Evolutionary conservation across 2,113 vertebrate genomes (phyloP).

Genomic region (Myiagra hebetior): DNA sequence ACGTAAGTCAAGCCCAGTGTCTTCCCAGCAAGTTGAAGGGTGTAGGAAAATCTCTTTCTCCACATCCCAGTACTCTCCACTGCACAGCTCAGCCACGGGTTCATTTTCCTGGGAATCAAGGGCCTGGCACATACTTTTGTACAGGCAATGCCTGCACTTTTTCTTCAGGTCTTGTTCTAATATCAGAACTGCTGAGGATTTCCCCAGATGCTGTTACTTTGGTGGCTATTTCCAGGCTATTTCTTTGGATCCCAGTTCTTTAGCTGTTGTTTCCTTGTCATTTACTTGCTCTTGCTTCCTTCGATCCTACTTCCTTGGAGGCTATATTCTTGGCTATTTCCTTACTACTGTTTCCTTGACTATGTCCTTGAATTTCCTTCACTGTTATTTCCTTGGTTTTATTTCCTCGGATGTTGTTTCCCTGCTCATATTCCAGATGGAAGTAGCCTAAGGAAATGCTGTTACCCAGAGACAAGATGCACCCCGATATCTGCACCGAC

Average conservation of each 20-base stretch:
- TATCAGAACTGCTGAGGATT: not conserved
- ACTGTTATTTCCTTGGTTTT: not conserved
- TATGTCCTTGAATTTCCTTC: not conserved
- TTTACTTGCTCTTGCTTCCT: not conserved
- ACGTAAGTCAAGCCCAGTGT: not conserved
- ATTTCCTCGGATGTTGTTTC: not conserved
- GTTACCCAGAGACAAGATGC: not conserved
- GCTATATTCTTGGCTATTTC: not conserved
- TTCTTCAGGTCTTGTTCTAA: not conserved
- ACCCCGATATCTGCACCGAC: not conserved
- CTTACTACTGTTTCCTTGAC: not conserved
- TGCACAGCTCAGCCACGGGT: not conserved
- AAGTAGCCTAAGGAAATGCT: not conserved
- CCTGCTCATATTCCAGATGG: not conserved
- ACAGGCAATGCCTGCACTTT: not conserved
- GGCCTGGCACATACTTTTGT: not conserved
- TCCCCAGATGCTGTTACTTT: not conserved
- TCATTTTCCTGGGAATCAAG: not conserved
- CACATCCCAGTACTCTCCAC: not conserved
- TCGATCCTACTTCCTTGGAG: not conserved
- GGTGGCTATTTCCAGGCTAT: not conserved
- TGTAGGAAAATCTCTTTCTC: not conserved
- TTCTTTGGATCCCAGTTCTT: not conserved
- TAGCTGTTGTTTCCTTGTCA: not conserved
- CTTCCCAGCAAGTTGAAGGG: no score